Conservation (phyloP, 2,888 invertebrate genomes). For the Dexiosoma caninum region DNA sequence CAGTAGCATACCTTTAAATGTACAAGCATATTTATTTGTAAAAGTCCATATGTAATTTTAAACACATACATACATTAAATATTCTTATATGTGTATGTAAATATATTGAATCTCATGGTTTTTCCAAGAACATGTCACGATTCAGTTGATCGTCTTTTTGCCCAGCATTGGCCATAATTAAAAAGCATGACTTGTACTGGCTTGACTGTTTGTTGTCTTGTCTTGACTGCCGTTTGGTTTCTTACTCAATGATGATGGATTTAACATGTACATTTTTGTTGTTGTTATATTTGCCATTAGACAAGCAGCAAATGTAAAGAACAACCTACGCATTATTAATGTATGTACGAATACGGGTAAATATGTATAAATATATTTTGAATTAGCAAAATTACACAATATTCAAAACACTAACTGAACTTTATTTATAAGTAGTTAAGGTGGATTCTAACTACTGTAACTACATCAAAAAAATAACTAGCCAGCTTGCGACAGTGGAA, state of each 20-base stretch:
- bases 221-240: neutral
- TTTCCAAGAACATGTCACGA: constrained; percentile 61
- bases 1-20: too few relatives aligned
- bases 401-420: neutral
- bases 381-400: constrained; percentile 11
- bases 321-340: constrained; percentile 54
- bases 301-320: neutral
- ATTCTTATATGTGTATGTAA: neutral
- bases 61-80: neutral
- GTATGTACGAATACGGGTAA: neutral
- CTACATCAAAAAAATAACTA: neutral
- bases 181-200: constrained; percentile 51
- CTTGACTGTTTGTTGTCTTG: constrained; percentile 15
- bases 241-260: constrained; percentile 42
- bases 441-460: neutral
- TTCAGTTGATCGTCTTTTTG: constrained; percentile 40
- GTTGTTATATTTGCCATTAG: constrained; percentile 30
- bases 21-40: too few relatives aligned
- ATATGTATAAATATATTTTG: neutral
- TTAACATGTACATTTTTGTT: constrained; percentile 29
- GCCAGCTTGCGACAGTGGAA: neutral
- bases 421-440: neutral
- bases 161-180: constrained; percentile 33
- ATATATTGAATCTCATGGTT: constrained; percentile 35
- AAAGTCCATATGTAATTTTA: too few relatives aligned